These are phyloP conservation scores for Numida meleagris DNA, from an alignment of 2,113 vertebrate genomes.

Conservation along the genomic window DNA sequence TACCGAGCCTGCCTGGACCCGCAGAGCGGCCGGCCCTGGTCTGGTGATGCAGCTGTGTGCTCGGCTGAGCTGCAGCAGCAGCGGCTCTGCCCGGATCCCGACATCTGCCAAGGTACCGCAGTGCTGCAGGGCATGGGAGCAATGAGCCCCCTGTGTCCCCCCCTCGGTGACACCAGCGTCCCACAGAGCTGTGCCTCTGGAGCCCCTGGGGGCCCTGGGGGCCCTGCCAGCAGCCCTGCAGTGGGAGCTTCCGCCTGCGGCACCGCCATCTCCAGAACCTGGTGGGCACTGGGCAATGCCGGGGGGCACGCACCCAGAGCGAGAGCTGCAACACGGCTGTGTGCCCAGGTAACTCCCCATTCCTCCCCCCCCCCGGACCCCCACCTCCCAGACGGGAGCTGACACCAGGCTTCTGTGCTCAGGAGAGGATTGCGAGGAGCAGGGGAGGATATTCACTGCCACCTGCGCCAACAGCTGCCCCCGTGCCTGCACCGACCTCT, in stretches of 20 bases:
- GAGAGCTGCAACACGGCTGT: constrained; percentile 85
- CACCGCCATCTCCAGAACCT: constrained; percentile 69
- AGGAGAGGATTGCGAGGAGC: constrained; percentile 87
- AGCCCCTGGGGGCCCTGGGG: constrained; percentile 86
- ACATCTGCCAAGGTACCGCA: constrained; percentile 77
- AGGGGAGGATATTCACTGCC: constrained; percentile 62
- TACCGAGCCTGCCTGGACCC: constrained; percentile 86
- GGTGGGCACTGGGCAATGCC: constrained; percentile 48
- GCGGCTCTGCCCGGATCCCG: constrained; percentile 77
- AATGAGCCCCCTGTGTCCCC: background rate
- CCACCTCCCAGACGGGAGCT: rapidly evolving
- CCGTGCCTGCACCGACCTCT: constrained; percentile 85
- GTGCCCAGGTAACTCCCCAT: constrained; percentile 83
- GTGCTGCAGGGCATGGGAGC: background rate
- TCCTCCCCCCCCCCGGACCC: too few species aligned
- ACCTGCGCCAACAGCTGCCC: constrained; percentile 88
- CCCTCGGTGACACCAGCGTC: background rate
- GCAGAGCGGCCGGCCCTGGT: constrained; percentile 76
- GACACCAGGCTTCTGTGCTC: background rate
- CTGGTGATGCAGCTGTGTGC: constrained; percentile 65
- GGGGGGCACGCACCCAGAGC: constrained; percentile 79
- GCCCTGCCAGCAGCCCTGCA: constrained; percentile 84
- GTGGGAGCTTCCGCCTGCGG: constrained; percentile 84
- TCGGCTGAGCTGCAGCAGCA: constrained; percentile 73
- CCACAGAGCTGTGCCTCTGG: constrained; percentile 86